Percentiles rank a stretch among this genome's conserved stretches.
Evolutionary conservation across 2,888 invertebrate species (phyloP).

Genomic region (Cristatella mucedo): DNA sequence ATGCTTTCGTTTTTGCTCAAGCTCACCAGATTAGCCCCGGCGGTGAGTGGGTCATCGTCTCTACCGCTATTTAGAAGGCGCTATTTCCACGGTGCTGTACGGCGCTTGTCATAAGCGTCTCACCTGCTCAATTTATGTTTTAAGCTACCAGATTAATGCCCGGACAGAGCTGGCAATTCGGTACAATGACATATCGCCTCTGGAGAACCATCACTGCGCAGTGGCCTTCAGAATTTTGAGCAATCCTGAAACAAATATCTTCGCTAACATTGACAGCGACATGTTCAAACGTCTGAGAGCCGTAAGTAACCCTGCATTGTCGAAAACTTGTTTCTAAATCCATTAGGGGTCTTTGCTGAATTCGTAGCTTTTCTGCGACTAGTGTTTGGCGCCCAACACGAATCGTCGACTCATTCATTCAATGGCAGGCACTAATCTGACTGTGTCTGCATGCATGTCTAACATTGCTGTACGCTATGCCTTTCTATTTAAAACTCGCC

Average conservation of each 20-base stretch:
- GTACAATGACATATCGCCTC: conserved; percentile 68
- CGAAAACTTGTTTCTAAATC: not conserved
- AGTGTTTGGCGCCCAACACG: too few relatives aligned
- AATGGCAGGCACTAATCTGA: too few relatives aligned
- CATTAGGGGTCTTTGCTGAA: too few relatives aligned
- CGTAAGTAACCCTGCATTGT: conserved; percentile 17
- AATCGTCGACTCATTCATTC: too few relatives aligned
- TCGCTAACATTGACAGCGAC: conserved; percentile 47
- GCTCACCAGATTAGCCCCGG: too few relatives aligned
- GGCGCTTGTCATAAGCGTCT: not conserved
- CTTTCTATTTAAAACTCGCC: too few relatives aligned
- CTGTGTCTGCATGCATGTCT: too few relatives aligned
- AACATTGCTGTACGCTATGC: too few relatives aligned
- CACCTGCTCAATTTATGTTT: not conserved
- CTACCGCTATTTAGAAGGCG: too few relatives aligned
- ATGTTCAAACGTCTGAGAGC: conserved; percentile 34
- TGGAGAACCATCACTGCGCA: conserved; percentile 72
- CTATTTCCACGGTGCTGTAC: not conserved
- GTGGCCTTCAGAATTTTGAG: conserved; percentile 64
- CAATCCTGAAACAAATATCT: conserved; percentile 62
- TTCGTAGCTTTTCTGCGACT: too few relatives aligned
- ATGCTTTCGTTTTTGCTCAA: too few relatives aligned
- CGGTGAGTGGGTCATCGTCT: too few relatives aligned
- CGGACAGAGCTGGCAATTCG: conserved; percentile 63
- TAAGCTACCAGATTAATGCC: conserved; percentile 52